Evolutionary conservation across 2,888 invertebrate species (phyloP), one percentile per base, ranked within the genome.

Genomic region (Mesorhabditis belari): DNA sequence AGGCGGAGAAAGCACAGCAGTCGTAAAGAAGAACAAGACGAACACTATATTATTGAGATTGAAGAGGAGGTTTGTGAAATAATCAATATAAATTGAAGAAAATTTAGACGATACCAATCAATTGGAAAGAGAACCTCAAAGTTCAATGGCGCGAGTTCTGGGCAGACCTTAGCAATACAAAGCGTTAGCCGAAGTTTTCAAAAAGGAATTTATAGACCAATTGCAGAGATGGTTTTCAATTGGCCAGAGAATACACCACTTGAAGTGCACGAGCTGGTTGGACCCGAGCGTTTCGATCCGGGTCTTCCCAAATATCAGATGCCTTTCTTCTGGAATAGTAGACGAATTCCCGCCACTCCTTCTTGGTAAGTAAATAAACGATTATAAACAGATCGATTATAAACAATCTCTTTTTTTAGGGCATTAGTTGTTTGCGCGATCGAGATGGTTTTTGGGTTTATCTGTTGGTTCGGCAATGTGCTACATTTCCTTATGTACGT

Each of bases 231-330:
- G 68, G 63, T 67, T 44, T 79, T 79, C 62, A 69, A 71, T 51
- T 79, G 78, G 78, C 79, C 79, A 17, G 59, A 55, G 19, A 70
- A 77, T 55, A 77, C 76, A 1, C 79, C 79, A 17, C 55, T 80
- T 26, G 79, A 79, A 68, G 79, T 79, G 2, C 71, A 74, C 56
- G 79, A 79, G 56, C 66, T 78, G 59, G 77, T 79, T n/a, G 78
- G 78, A 21, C 73, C 79, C 5, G 76, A 80, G 29, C 52, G 71
- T 26, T 71, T 71, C 49, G 69, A 71, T 49, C 64, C 64, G 1
- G 55, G 57, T 5, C 64, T 61, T 0, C 64, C 58, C 51, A 58
- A 65, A 50, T 71, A 71, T 57, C 64, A 67, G 25, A 75, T 77
- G 71, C 77, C 76, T 5, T 76, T 79, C 51, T 79, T 77, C 64